Evolutionary conservation across 2,888 invertebrate genomes (phyloP), one percentile per base, ranked within the genome.

Genomic region (Thymelicus acteon): DNA sequence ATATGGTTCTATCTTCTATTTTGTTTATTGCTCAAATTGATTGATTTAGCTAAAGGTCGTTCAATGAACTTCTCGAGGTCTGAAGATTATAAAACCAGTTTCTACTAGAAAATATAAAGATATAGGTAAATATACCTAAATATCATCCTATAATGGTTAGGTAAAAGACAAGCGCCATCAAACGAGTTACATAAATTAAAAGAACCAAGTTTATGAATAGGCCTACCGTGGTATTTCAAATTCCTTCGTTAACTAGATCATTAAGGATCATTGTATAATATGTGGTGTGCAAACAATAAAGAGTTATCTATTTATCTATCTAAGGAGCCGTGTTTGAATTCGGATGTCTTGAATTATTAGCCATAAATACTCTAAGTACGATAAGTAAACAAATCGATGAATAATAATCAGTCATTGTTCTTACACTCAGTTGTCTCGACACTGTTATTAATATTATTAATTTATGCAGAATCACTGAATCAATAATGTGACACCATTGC

Each of bases 401-500:
- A 31, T 40, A 7, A 60, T 48, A 60, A 44, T 54, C 40, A 40
- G 61, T 44, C 31, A 67, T 67, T 67, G 67, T 67, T 52, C 19
- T 40, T n/a, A 12, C 10, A 44, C 31, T 44, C 40, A 31, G 61
- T 49, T 61, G 61, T 54, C 40, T 66, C 31, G 31, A 44, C 13
- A 31, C 15, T 6, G 58, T 6, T 44, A 31, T 37, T 19, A 47
- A 44, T 7, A 65, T 40, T 44, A 65, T 54, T 65, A 65, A 65
- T 67, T 40, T 52, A 60, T 52, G 49, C 24, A 49, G 60, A 54
- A 61, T 61, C 67, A 72, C 24, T 37, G 60, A 54, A 61, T 61
- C 67, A 72, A 68, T 73, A 64, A 69, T 72, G 40, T 64, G 66
- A 52, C 61, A 60, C 39, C 47, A 63, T 60, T 52, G 37, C 31